Evolutionary conservation across 1,140 invertebrate genomes (phyloP), one percentile per base, ranked within the genome.

Genomic region (Drosophila suzukii): DNA sequence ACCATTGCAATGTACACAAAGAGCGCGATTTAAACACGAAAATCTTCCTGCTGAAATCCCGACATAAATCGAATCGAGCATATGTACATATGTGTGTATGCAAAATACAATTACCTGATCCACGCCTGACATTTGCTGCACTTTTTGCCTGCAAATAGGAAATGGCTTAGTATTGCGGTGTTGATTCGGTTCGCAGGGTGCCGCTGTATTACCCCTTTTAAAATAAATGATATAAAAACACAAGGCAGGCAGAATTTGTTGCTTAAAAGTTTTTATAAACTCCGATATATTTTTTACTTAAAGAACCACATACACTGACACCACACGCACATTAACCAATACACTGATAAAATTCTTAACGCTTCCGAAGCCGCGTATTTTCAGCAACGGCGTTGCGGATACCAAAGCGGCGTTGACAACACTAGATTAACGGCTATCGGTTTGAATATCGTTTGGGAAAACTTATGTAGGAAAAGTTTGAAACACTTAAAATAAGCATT

Each of bases 121-220:
- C 85, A 89, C 84, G 84, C 84, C 84, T 89, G 84, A 89, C 84
- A 89, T 89, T 89, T 89, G 84, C 84, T 84, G 84, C 81, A 80
- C 61, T 75, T 89, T 81, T 81, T 78, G 63, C 74, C 83, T 88
- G 63, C 46, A 83, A 89, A 53, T 60, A 55, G 30, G 43, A 60
- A 73, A 49, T 44, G 57, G 11, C 47, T 30, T 63, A 72, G 27
- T 50, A 43, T 43, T 13, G 24, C 39, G 58, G 32, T 41, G 44
- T 56, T 13, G 36, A 55, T 51, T 50, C 24, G 32, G 15, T 36
- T 20, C 41, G 10, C n/a, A 32, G 10, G 2, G 4, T 15, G 39
- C 34, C 13, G 8, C 11, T 15, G 11, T 54, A 38, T 60, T 55
- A 63, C 65, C 66, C 70, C 49, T 68, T 75, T 79, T 20, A 83